Percentiles rank a stretch among this genome's conserved stretches.
These are phyloP conservation scores for Nycteola revayana DNA, from an alignment of 2,888 invertebrate species.

Conservation along the genomic window DNA sequence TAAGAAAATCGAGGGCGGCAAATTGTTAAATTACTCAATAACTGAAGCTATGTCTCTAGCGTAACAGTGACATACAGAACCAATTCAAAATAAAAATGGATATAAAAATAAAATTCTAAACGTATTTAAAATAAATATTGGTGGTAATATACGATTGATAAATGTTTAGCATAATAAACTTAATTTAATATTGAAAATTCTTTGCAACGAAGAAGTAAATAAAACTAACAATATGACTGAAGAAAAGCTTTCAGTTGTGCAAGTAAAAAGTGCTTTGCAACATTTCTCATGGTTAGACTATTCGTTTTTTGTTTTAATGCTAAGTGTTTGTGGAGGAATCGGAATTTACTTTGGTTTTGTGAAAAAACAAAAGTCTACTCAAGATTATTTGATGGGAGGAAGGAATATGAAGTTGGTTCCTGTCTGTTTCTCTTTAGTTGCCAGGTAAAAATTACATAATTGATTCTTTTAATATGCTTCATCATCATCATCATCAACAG, in stretches of 20 bases:
- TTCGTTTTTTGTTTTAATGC: slow-evolving; percentile 85
- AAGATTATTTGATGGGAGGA: slow-evolving; percentile 91
- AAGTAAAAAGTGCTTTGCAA: slow-evolving; percentile 52
- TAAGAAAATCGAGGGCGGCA: slow-evolving; percentile 56
- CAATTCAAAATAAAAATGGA: no score
- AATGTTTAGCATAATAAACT: no score
- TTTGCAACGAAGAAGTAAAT: no score
- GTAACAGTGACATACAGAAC: no score
- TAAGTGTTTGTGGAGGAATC: slow-evolving; percentile 86
- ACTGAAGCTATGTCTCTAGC: no score
- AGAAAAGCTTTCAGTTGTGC: slow-evolving; percentile 45
- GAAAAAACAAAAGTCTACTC: slow-evolving; percentile 81
- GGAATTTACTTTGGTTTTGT: slow-evolving; percentile 91
- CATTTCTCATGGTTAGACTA: slow-evolving; percentile 84
- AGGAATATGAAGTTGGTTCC: slow-evolving; percentile 90
- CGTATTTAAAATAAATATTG: neutral
- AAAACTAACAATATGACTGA: slow-evolving; percentile 25
- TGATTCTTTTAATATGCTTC: no score
- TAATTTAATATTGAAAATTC: no score
- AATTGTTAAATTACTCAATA: no score
- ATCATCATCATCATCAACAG: no score
- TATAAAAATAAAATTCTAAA: no score
- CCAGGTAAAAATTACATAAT: no score
- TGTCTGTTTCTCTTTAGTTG: slow-evolving; percentile 90
- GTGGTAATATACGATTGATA: no score